These are phyloP conservation scores for Distichodus sexfasciatus DNA, from an alignment of 2,797 vertebrate species.

Conservation along the genomic window DNA sequence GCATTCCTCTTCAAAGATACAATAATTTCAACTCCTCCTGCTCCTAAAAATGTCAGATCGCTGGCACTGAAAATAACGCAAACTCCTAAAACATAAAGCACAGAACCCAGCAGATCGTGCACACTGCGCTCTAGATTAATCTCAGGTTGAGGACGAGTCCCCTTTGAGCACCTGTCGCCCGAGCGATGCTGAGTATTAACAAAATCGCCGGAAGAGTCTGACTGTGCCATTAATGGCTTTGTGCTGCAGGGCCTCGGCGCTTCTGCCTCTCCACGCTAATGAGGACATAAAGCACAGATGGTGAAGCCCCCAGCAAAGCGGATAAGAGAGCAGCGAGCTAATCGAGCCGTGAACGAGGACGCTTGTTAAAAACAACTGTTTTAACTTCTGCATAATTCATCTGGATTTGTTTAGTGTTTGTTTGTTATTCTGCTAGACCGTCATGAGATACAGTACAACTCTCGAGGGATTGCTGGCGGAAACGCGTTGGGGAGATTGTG, in stretches of 20 bases:
- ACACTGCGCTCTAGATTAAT: conserved; percentile 14
- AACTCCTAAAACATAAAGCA: not conserved
- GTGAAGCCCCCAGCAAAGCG: not conserved
- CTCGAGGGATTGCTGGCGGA: too few species aligned
- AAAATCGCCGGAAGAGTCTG: conserved; percentile 18
- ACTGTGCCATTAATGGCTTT: conserved; percentile 24
- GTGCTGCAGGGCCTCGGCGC: conserved; percentile 7
- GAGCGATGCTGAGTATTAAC: conserved; percentile 17
- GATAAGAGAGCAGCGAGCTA: not conserved
- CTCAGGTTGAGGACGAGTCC: conserved; percentile 7
- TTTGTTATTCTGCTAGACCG: too few species aligned
- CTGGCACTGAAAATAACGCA: too few species aligned
- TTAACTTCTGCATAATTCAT: not conserved
- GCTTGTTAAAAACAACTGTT: not conserved
- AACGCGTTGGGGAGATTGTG: too few species aligned
- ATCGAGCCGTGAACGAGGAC: conserved; percentile 8
- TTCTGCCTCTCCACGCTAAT: conserved; percentile 15
- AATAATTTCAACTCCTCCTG: too few species aligned
- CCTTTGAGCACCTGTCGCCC: conserved; percentile 47
- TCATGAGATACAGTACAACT: too few species aligned
- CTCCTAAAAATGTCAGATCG: too few species aligned
- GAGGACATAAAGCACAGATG: conserved; percentile 36
- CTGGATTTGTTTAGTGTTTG: not conserved
- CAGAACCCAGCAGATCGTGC: not conserved
- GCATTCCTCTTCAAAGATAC: too few species aligned